Evolutionary conservation across 2,113 vertebrate species (phyloP).

Genomic region (Megaptera novaeangliae): DNA sequence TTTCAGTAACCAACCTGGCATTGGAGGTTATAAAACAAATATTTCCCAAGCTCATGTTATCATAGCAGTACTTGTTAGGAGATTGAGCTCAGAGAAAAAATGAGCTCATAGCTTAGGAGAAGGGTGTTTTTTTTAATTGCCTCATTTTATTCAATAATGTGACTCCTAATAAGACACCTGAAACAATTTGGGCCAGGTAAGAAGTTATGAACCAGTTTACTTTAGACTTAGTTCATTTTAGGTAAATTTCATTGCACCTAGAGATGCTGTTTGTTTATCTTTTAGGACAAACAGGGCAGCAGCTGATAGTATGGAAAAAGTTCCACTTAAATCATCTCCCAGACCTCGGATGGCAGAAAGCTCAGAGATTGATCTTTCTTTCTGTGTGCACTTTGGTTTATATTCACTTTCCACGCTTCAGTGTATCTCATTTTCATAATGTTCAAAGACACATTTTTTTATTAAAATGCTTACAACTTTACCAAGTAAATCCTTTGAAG

Average conservation of each 20-base stretch:
- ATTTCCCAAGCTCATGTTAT: background rate
- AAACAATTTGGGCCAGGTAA: slow-evolving; percentile 24
- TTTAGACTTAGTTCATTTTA: slow-evolving; percentile 19
- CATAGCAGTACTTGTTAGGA: background rate
- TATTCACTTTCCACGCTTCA: slow-evolving; percentile 39
- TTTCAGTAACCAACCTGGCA: background rate
- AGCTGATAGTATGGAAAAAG: background rate
- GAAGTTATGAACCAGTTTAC: slow-evolving; percentile 23
- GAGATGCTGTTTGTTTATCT: background rate
- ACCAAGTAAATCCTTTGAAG: slow-evolving; percentile 54
- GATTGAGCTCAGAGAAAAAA: background rate
- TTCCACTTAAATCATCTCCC: background rate
- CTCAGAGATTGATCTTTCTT: background rate
- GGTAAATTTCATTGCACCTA: slow-evolving; percentile 7
- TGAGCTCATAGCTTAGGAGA: background rate
- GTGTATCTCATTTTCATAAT: slow-evolving; percentile 47
- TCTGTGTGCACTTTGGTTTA: background rate
- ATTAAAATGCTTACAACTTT: slow-evolving; percentile 60
- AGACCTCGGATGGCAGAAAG: background rate
- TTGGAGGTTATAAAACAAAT: background rate
- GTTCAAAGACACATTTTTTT: slow-evolving; percentile 56
- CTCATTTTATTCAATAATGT: background rate
- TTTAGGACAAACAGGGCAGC: background rate
- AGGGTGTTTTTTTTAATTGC: background rate
- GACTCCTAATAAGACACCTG: background rate